phyloP scores from a whole-genome alignment of 2,888 invertebrate species.

The Bellardia pandia region DNA sequence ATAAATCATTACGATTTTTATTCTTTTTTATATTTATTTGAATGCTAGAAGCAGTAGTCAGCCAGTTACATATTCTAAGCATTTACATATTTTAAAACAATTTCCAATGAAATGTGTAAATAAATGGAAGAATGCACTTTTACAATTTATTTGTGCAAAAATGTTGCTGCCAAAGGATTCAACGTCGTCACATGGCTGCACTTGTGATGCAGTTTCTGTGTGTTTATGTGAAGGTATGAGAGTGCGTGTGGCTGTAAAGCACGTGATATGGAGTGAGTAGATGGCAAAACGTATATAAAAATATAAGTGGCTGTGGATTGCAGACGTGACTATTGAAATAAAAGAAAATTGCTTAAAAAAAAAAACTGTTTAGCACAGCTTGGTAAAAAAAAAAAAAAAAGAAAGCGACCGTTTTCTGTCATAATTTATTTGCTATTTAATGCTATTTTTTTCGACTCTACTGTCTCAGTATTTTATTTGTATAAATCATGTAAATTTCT shows the following conservation, averaged over 20 bases:
- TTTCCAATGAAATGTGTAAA: constrained; percentile 71
- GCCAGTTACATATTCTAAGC: constrained; percentile 48
- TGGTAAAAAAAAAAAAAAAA: no score
- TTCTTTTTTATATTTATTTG: background rate
- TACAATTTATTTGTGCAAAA: constrained; percentile 40
- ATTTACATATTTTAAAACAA: constrained; percentile 60
- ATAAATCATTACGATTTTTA: constrained; percentile 11
- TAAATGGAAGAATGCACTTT: constrained; percentile 70
- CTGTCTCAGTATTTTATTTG: background rate
- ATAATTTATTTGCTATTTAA: background rate
- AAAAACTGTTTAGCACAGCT: background rate
- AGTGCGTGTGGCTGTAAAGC: constrained; percentile 20
- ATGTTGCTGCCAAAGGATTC: constrained; percentile 49
- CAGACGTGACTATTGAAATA: constrained; percentile 51
- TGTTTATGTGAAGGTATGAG: background rate
- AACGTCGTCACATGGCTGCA: background rate
- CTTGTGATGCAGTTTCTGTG: constrained; percentile 5
- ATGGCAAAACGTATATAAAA: background rate
- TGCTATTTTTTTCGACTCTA: background rate
- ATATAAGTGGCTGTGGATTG: constrained; percentile 39
- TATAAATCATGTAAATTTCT: background rate
- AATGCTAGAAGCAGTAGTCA: background rate
- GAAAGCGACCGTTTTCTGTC: background rate
- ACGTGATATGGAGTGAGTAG: constrained; percentile 46
- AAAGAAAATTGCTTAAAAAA: constrained; percentile 7